phyloP scores from a whole-genome alignment of 2,888 invertebrate species.

The Chaetogeoica ovagalla region DNA sequence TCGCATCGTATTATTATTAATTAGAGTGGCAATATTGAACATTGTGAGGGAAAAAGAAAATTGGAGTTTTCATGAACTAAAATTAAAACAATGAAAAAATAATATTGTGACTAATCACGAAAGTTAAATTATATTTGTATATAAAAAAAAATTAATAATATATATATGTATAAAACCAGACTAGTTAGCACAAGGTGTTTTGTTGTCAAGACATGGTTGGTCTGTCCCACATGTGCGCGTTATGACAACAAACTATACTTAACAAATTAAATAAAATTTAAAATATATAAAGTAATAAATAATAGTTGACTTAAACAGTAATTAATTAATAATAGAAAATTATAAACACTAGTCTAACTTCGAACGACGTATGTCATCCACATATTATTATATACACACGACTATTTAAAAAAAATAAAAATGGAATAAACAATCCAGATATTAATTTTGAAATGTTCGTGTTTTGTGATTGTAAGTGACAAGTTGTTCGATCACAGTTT shows the following conservation, averaged over 20 bases:
- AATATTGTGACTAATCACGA: slow-evolving; percentile 25
- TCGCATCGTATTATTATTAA: neutral
- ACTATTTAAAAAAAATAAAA: slow-evolving; percentile 3
- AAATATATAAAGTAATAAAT: slow-evolving; percentile 46
- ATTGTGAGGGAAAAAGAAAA: neutral
- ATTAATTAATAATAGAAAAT: slow-evolving; percentile 27
- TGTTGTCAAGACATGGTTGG: slow-evolving; percentile 8
- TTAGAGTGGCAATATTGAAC: slow-evolving; percentile 12
- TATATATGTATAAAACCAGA: slow-evolving; percentile 50
- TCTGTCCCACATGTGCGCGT: neutral
- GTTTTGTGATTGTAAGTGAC: neutral
- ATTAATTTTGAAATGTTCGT: neutral
- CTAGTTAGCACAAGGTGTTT: slow-evolving; percentile 36
- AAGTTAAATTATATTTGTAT: slow-evolving; percentile 21
- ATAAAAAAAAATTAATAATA: slow-evolving; percentile 6
- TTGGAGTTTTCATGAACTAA: neutral
- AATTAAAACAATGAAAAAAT: neutral
- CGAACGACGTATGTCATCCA: neutral
- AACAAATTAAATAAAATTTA: slow-evolving; percentile 31
- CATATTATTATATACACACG: neutral
- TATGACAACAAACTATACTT: slow-evolving; percentile 18
- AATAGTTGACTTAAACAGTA: slow-evolving; percentile 46
- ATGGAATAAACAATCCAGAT: slow-evolving; percentile 14
- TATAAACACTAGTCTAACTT: slow-evolving; percentile 40
- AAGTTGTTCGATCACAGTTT: slow-evolving; percentile 39